These are phyloP conservation scores for Rhinogobius similis DNA, from an alignment of 2,113 vertebrate genomes.

Conservation along the genomic window DNA sequence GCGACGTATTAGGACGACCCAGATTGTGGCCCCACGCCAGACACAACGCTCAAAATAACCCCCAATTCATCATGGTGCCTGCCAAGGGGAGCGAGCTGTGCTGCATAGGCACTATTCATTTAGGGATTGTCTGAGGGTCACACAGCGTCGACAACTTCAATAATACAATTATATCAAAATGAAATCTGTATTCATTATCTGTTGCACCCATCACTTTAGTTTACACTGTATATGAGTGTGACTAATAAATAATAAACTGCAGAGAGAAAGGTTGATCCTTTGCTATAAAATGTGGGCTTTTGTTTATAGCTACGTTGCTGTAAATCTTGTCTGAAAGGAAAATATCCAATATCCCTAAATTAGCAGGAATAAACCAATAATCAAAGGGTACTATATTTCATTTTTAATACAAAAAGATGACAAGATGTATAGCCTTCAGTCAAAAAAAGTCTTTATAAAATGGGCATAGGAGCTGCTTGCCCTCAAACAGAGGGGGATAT, in stretches of 20 bases:
- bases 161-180: constrained; percentile 27
- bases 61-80: constrained; percentile 67
- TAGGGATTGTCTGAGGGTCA: constrained; percentile 59
- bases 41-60: constrained; percentile 68
- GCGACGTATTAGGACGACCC: constrained; percentile 67
- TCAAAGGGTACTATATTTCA: no score
- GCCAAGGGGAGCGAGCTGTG: constrained; percentile 50
- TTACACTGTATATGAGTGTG: not conserved
- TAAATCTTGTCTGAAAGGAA: no score
- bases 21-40: constrained; percentile 57
- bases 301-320: no score
- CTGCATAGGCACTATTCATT: constrained; percentile 59
- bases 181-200: constrained; percentile 13
- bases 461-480: no score
- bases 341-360: no score
- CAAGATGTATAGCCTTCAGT: no score
- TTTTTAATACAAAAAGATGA: no score
- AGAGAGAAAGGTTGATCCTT: not conserved
- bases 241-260: not conserved
- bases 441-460: no score
- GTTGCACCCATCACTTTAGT: not conserved
- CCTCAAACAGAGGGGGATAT: no score
- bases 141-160: constrained; percentile 47
- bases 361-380: no score
- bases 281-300: no score